Evolutionary conservation across 2,797 vertebrate genomes (phyloP), one percentile per base, ranked within the genome.

Genomic region (Pipistrellus pygmaeus): DNA sequence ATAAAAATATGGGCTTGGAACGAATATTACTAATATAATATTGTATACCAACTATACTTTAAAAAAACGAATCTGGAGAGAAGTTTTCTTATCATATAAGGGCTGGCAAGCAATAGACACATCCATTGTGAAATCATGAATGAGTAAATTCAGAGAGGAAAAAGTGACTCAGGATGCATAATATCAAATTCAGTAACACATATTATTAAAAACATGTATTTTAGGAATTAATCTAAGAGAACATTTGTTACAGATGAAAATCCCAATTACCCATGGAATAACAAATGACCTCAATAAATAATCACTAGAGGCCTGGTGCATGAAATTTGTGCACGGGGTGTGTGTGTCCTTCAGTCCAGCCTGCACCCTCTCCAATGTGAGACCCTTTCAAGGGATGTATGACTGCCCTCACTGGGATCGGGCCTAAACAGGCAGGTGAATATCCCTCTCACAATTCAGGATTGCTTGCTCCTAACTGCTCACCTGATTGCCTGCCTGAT

Each of bases 161-260:
- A 78, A 95, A 93, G 64, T 93, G 85, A 90, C n/a, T 83, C 32
- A 75, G 64, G 91, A 35, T 86, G 71, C 5, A 51, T n/a, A 73
- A 51, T n/a, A 73, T 41, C 80, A 95, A 86, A 78, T 66, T 38
- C 46, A 86, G 48, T 85, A 46, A 91, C 64, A 80, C 2, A 71
- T 48, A 83, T 35, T 5, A 86, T 69, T 78, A 78, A 82, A 93
- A 80, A 88, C 13, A 76, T 48, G 53, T 48, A 66, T 88, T 90
- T 94, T 66, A 94, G 32, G 92, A 96, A 86, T 68, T 38, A 93
- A 85, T 53, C 35, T 44, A 85, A 90, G 17, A 68, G 57, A 93
- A 88, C 62, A 17, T 44, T 13, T 77, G 25, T 57, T 91, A 88
- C 25, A 73, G 64, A 82, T 81, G 30, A 81, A 91, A 94, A 85